These are phyloP conservation scores for Herminia tarsipennalis DNA, from an alignment of 2,888 invertebrate genomes.

Conservation along the genomic window DNA sequence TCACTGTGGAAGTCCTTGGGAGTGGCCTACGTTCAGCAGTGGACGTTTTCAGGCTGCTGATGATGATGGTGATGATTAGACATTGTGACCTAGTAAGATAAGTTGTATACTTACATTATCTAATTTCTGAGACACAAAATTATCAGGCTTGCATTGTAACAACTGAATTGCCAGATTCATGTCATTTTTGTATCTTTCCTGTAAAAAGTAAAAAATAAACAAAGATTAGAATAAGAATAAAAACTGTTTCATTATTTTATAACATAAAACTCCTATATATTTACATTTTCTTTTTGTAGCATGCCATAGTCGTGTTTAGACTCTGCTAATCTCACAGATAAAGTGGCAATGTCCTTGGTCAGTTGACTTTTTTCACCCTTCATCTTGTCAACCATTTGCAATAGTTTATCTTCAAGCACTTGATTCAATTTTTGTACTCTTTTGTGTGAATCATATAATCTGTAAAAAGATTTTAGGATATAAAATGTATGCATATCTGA, in stretches of 20 bases:
- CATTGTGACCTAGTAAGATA: no score
- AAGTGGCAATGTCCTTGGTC: constrained; percentile 93
- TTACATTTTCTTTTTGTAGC: constrained; percentile 94
- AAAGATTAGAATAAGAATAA: constrained; percentile 2
- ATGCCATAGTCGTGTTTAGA: constrained; percentile 94
- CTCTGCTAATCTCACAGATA: constrained; percentile 93
- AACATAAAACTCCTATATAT: constrained; percentile 42
- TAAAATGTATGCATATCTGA: background rate
- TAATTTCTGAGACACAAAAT: constrained; percentile 96
- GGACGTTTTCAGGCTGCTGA: no score
- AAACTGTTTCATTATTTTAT: background rate
- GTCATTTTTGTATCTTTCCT: constrained; percentile 97
- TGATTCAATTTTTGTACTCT: constrained; percentile 97
- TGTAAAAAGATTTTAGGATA: constrained; percentile 62
- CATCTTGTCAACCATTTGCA: constrained; percentile 96
- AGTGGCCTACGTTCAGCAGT: no score
- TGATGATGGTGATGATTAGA: no score
- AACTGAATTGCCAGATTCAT: constrained; percentile 97
- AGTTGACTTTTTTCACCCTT: constrained; percentile 95
- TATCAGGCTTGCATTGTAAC: constrained; percentile 97
- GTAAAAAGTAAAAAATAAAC: constrained; percentile 66
- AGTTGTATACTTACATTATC: constrained; percentile 89
- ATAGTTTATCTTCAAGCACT: constrained; percentile 96
- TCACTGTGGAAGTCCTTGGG: no score
- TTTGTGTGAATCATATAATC: constrained; percentile 96